Base-by-base conservation (phyloP, 2,888 invertebrate species). In the Cosmopolites sordidus region DNA sequence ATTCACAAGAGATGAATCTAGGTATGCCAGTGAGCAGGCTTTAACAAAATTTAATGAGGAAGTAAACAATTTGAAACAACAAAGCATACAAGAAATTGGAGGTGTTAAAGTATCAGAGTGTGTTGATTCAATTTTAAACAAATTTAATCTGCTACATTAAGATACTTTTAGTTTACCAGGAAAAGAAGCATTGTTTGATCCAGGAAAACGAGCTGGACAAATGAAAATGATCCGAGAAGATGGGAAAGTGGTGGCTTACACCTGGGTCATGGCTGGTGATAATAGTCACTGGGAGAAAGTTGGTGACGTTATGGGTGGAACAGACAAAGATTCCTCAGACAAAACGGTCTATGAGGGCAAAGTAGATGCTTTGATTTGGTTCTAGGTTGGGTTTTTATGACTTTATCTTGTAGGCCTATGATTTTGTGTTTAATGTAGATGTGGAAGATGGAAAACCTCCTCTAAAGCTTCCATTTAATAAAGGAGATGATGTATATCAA, bases 401-500 rank as follows among this genome's bases (percentile, higher is more conserved):
- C n/a, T 33, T 12, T 33, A 33, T 12, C 11, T 33, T n/a, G n/a
- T 64, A 82, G 78, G 88, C 92, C 66, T 98, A 95, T 69, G 98
- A 98, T 75, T 96, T 83, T 74, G 95, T 97, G 18, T 97, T 98
- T 73, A 87, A 84, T 60, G 92, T 98, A n/a, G 96, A 96, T 66
- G 87, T 97, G 49, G 90, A 94, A 67, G 95, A 95, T 67, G 92
- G 89, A 1, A 83, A 83, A 43, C 91, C 92, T 0, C 84, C 92
- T 0, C 76, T 96, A 14, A 94, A 97, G 71, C 76, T 98, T 59
- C 95, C 96, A 0, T 98, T 87, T 72, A 95, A 98, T 73, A 81
- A 79, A 54, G 83, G 81, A 15, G 92, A 98, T 62, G 95, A 98
- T 75, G 94, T 96, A 0, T 97, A 93, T 87, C 79, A 82, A 46